A percentile compares a stretch with the other conserved stretches of the same genome.
Evolutionary conservation across 2,797 vertebrate species (phyloP).

Genomic region (Chromobotia macracanthus): DNA sequence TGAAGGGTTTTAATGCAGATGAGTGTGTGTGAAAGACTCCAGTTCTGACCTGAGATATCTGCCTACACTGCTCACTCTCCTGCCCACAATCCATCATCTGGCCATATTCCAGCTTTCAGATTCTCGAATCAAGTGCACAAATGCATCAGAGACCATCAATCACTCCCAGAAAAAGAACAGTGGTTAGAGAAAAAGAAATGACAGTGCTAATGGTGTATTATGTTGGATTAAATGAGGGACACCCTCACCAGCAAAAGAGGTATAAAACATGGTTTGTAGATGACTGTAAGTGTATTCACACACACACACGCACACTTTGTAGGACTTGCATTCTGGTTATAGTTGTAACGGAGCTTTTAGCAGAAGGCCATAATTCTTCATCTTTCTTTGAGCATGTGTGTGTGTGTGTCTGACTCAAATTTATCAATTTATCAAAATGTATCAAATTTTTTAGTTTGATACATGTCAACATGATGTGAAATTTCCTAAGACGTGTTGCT

Average conservation of each 20-base stretch:
- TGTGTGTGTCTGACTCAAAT: too few species aligned
- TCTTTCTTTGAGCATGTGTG: not conserved
- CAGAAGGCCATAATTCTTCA: not conserved
- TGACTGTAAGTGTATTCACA: not conserved
- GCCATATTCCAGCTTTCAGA: constrained; percentile 22
- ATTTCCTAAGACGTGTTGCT: not conserved
- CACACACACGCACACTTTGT: not conserved
- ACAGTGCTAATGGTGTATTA: constrained; percentile 42
- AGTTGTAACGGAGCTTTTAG: not conserved
- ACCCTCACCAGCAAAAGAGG: constrained; percentile 32
- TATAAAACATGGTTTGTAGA: constrained; percentile 40
- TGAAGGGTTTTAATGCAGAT: not conserved
- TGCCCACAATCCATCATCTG: constrained; percentile 17
- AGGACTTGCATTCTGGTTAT: not conserved
- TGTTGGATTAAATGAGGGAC: constrained; percentile 39
- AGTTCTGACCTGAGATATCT: constrained; percentile 43
- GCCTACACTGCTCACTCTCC: constrained; percentile 30
- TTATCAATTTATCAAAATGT: too few species aligned
- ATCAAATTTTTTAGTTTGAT: too few species aligned
- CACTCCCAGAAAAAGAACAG: constrained; percentile 20
- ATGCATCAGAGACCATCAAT: constrained; percentile 26
- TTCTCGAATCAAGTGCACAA: constrained; percentile 9
- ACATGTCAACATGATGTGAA: not conserved
- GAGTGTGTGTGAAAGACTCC: constrained; percentile 10
- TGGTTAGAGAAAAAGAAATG: constrained; percentile 19